phyloP scores from a whole-genome alignment of 30 jellyfish, hydroid and myxozoan genomes.

The Turritopsis dohrnii region DNA sequence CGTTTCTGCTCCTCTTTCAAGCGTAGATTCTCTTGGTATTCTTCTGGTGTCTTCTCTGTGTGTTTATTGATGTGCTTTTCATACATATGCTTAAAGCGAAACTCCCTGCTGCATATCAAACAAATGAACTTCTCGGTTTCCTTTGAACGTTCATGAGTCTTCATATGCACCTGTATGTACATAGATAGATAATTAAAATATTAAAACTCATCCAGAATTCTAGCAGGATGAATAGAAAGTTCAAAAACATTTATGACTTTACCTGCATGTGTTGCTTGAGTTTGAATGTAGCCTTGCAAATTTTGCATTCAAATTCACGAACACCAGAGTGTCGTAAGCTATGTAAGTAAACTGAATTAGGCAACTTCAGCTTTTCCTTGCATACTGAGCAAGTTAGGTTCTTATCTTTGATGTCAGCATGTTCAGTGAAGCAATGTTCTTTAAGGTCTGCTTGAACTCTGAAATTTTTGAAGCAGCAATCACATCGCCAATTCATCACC shows the following conservation, averaged over 20 bases:
- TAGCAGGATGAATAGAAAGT: neutral
- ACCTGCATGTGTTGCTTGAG: slow-evolving; percentile 45
- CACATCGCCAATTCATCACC: slow-evolving; percentile 49
- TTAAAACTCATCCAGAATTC: neutral
- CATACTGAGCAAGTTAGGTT: slow-evolving; percentile 42
- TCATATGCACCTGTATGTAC: slow-evolving; percentile 26
- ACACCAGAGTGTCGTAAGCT: slow-evolving; percentile 48
- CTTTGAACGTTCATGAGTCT: slow-evolving; percentile 30
- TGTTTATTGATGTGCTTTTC: slow-evolving; percentile 25
- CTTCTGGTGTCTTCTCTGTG: slow-evolving; percentile 33
- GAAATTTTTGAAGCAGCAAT: slow-evolving; percentile 40
- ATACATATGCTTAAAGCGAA: neutral
- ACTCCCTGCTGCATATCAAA: slow-evolving; percentile 18
- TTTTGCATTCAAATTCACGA: slow-evolving; percentile 37
- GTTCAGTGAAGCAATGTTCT: slow-evolving; percentile 44
- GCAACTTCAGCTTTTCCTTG: slow-evolving; percentile 38
- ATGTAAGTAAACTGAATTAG: slow-evolving; percentile 39
- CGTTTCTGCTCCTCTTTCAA: slow-evolving; percentile 8
- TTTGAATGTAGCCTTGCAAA: slow-evolving; percentile 44
- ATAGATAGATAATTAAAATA: neutral
- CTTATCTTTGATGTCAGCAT: slow-evolving; percentile 28
- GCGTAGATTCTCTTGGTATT: slow-evolving; percentile 15
- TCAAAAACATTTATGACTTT: neutral
- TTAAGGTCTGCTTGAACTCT: slow-evolving; percentile 33
- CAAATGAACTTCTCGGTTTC: slow-evolving; percentile 22